phyloP scores from a whole-genome alignment of 2,113 vertebrate species.

The Garra rufa region DNA sequence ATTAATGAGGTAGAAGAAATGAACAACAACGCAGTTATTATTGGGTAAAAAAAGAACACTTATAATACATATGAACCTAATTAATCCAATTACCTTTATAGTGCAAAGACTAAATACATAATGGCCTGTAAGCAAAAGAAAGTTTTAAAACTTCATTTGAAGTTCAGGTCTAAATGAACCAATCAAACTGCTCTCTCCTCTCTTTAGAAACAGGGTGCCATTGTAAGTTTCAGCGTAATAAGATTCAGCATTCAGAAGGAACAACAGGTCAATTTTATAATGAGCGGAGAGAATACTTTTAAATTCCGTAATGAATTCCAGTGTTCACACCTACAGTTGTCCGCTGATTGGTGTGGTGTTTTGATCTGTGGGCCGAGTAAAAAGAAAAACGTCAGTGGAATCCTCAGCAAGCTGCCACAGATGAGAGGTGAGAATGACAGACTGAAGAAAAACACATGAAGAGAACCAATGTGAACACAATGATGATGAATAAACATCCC shows the following conservation, averaged over 20 bases:
- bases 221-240: conserved; percentile 26
- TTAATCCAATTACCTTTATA: conserved; percentile 34
- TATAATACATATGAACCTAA: conserved; percentile 19
- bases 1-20: neutral
- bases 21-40: neutral
- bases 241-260: conserved; percentile 16
- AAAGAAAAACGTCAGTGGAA: neutral
- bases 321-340: conserved; percentile 53
- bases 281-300: conserved; percentile 40
- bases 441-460: neutral
- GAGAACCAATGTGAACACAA: neutral
- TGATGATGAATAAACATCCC: neutral
- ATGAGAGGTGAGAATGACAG: conserved; percentile 7
- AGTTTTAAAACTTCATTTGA: conserved; percentile 33
- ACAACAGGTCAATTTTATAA: conserved; percentile 45
- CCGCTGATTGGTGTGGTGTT: conserved; percentile 57
- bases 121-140: neutral
- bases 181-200: conserved; percentile 33
- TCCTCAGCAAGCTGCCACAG: conserved; percentile 3
- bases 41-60: neutral
- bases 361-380: conserved; percentile 33
- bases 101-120: conserved; percentile 2
- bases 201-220: conserved; percentile 30
- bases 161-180: conserved; percentile 29
- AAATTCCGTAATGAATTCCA: conserved; percentile 48